Base-by-base conservation (phyloP, 2,888 invertebrate genomes). In the Tholera decimalis region DNA sequence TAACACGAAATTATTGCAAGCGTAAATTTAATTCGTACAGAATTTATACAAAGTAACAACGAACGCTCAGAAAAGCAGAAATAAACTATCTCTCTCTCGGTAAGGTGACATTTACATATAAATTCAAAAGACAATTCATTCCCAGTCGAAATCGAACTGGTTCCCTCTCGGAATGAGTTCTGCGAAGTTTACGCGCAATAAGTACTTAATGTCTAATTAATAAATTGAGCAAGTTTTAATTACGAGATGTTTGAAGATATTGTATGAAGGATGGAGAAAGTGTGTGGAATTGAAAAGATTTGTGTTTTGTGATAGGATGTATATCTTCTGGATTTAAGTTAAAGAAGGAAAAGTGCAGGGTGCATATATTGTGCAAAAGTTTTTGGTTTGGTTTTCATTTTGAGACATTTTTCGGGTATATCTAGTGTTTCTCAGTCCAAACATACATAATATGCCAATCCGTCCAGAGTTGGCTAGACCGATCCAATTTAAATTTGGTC, bases 111-210 rank as follows among this genome's bases (percentile, higher is more conserved):
- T 90, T 91, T 87, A 86, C 89, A 91, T 91, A 88, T 88, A 89
- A 90, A 91, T 91, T 88, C 85, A 83, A 83, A 84, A 88, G 88
- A 86, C 86, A 86, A 86, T 86, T 81, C 82, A 75, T 76, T 82
- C 68, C 80, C 64, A 73, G 71, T 60, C 77, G 83, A 86, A 88
- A 89, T 90, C 90, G 89, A 91, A 91, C 89, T 75, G 78, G 77
- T 66, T 80, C 67, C 85, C 51, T 11, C 77, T 79, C 75, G 84
- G 80, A 82, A 86, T 83, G 84, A 85, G 84, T 86, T 88, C 83
- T 67, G 57, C 37, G 69, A 88, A 87, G 77, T 86, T 82, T 66
- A 72, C 58, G 70, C 72, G 70, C 75, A 71, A 79, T 83, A 69
- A 80, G 75, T 79, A 76, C 75, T 85, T 85, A 82, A 87, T 85